Evolutionary conservation across 2,888 invertebrate species (phyloP).

Genomic region (Drosophila kokeensis): DNA sequence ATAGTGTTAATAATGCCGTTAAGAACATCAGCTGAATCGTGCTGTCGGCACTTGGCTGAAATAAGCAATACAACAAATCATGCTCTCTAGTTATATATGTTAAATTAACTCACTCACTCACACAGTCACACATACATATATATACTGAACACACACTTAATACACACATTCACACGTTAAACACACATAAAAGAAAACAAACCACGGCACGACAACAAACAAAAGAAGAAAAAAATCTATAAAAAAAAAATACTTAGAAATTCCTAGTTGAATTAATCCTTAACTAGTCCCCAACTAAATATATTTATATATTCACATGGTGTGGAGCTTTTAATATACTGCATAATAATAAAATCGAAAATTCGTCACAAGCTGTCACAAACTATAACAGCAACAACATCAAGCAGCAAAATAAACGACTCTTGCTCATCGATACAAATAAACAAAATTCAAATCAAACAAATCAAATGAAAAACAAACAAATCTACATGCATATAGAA

Average conservation of each 20-base stretch:
- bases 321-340: slow-evolving; percentile 53
- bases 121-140: slow-evolving; percentile 39
- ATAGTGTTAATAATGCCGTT: slow-evolving; percentile 50
- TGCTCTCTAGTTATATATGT: slow-evolving; percentile 69
- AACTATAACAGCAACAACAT: slow-evolving; percentile 12
- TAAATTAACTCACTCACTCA: slow-evolving; percentile 46
- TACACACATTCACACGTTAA: slow-evolving; percentile 36
- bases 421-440: slow-evolving; percentile 23
- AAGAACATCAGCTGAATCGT: slow-evolving; percentile 75
- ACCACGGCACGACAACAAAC: slow-evolving; percentile 3
- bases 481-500: slow-evolving; percentile 29
- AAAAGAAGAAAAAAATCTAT: slow-evolving; percentile 19
- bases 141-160: slow-evolving; percentile 34
- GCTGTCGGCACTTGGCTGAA: slow-evolving; percentile 30
- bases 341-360: slow-evolving; percentile 35
- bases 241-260: slow-evolving; percentile 56
- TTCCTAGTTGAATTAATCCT: slow-evolving; percentile 77
- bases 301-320: slow-evolving; percentile 38
- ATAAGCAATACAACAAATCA: slow-evolving; percentile 36
- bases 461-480: slow-evolving; percentile 19
- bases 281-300: slow-evolving; percentile 78
- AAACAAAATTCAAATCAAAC: slow-evolving; percentile 6
- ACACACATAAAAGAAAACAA: slow-evolving; percentile 10
- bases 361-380: slow-evolving; percentile 62
- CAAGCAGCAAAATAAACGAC: slow-evolving; percentile 19